Evolutionary conservation across 2,113 vertebrate species (phyloP), one percentile per base, ranked within the genome.

Genomic region (Ochotona curzoniae): DNA sequence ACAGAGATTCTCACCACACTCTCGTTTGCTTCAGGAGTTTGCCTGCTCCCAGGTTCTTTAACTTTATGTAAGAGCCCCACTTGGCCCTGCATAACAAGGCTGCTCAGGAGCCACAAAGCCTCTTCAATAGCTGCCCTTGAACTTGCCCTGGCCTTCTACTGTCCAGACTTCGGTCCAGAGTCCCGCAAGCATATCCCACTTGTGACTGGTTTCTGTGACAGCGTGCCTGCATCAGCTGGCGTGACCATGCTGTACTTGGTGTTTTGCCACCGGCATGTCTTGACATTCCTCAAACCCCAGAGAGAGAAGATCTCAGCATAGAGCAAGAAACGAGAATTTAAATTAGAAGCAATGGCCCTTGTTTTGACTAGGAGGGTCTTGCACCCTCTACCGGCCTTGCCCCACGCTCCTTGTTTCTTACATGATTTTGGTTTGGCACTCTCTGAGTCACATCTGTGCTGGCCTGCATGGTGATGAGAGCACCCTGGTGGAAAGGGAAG

Each of bases 231-330:
- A 97, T 96, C 95, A 96, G 97, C 95, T 96, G 93, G 97, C 89
- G 64, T 96, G 96, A 97, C 97, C 93, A 78, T 96, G 97, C 96
- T 96, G 97, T 97, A 96, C 97, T 97, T 83, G 57, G 92, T 90
- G 95, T 90, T 97, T 97, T 96, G 95, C 95, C 97, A 96, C 95
- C 90, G 97, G 97, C 98, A 97, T 89, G 96, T 97, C 97, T 97
- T 93, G 87, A 96, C 98, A 98, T 98, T 98, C 98, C 98, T 98
- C 85, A 97, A 97, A 97, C 98, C 98, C 97, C 98, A 97, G 96
- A 96, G 97, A 97, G 97, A 96, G 97, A 97, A 97, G 83, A 97
- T 96, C 97, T 98, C 97, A 98, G 98, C 98, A 98, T 98, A 98
- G 98, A 98, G 97, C 96, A 97, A 98, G 96, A 98, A 98, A 97